phyloP scores from a whole-genome alignment of 2,797 vertebrate species.

The Stomatorhinus walkeri region DNA sequence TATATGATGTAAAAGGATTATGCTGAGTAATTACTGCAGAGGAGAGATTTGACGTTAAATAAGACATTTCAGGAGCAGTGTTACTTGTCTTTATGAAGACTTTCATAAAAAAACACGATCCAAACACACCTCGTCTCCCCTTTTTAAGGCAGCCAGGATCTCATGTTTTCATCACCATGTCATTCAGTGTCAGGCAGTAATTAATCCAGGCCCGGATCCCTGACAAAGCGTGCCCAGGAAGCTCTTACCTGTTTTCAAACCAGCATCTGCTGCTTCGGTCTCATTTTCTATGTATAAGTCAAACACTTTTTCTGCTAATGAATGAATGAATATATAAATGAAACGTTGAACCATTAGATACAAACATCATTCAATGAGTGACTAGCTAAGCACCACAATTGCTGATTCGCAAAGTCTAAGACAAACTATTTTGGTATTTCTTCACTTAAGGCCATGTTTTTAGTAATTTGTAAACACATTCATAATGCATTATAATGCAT shows the following conservation, averaged over 20 bases:
- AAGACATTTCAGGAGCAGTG: not conserved
- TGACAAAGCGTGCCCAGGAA: not conserved
- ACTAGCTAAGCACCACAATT: not conserved
- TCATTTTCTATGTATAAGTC: not conserved
- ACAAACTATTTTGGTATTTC: not conserved
- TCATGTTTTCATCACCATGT: not conserved
- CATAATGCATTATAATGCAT: not conserved
- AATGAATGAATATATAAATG: not conserved
- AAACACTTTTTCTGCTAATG: not conserved
- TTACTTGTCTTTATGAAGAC: not conserved
- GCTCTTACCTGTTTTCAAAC: not conserved
- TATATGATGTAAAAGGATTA: conserved; percentile 1
- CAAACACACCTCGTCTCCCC: not conserved
- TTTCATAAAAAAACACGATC: not conserved
- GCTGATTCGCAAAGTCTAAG: not conserved
- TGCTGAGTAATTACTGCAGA: conserved; percentile 7
- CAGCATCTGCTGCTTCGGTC: not conserved
- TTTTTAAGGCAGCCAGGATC: not conserved
- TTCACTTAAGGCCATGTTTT: not conserved
- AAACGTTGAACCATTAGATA: not conserved
- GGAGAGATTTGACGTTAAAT: not conserved
- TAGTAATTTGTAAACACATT: not conserved
- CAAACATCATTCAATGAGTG: not conserved
- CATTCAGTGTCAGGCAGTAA: not conserved
- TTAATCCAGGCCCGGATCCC: not conserved